Base-by-base conservation (phyloP, 2,113 vertebrate species). In the Lonchura striata region DNA sequence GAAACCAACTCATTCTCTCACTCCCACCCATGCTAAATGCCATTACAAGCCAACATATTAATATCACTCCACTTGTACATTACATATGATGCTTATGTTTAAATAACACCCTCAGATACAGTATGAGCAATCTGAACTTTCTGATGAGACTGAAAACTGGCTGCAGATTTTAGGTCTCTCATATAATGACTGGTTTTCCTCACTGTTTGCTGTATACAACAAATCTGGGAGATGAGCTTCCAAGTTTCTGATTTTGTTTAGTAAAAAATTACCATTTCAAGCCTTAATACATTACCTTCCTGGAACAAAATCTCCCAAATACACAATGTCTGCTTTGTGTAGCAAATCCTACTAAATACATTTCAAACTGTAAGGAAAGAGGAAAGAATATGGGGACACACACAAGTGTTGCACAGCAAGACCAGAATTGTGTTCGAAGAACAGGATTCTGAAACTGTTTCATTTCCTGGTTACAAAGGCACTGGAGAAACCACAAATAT, bases 21-120 rank as follows among this genome's bases (percentile, higher is more conserved):
- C 72, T 79, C 72, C 95, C 76, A 91, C 77, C 82, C 54, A 75
- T 89, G 84, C 27, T 64, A 85, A 94, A 59, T 81, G 66, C 41
- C 92, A 92, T 83, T 92, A 83, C 68, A 87, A 96, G 82, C 44
- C 85, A 94, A 60, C 81, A 79, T 96, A 77, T 94, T 95, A 95
- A 84, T 82, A 95, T 88, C 69, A 76, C 15, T 88, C 56, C 47
- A 94, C 61, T 89, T 63, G 47, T 86, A 63, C 21, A 37, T 88
- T 83, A 85, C 84, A 72, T 85, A 85, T 6, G 35, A 82, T 83
- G 33, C 76, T 96, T 78, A 28, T 69, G 49, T 96, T 88, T 86
- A 96, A 96, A 90, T 92, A 95, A 94, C 68, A 88, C 76, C 76
- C 82, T 89, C 66, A 82, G 68, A 82, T 54, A 89, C 75, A 92